Evolutionary conservation across 2,797 vertebrate species (phyloP), one percentile per base, ranked within the genome.

Genomic region (Poecilia picta): DNA sequence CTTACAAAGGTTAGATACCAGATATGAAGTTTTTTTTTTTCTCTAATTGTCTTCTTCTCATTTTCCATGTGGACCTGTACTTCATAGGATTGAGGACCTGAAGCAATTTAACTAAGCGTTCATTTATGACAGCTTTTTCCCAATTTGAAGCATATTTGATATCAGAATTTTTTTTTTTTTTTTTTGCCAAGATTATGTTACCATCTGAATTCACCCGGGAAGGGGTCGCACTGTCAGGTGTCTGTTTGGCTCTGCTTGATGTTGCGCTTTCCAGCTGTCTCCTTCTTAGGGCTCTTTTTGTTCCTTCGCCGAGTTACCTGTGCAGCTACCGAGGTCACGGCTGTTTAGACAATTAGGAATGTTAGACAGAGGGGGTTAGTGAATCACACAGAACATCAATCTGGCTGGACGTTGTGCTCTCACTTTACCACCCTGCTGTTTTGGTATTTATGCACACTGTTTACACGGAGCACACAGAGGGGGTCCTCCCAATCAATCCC

Each of bases 361-460:
- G 88, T 77, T 79, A 84, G 87, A 87, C 71, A 49, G 87, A 83
- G 88, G 91, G 89, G 87, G 91, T 89, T 84, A 83, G 90, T 85
- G 90, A 91, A 91, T 90, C 89, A 87, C 85, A 43, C 75, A 86
- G 90, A 90, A 91, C 93, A 94, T 95, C 94, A 94, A 93, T 95
- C 90, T 91, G 87, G 74, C 80, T 85, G 86, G 88, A 92, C 84
- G 79, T 93, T 88, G 87, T 88, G 85, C 85, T 91, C 93, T 86
- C 86, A 75, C 89, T 91, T 96, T 94, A 95, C 94, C 92, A 76
- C 90, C 94, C 91, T 93, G 93, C 93, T 96, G 94, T 95, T 96
- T 95, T 93, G 92, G 94, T 95, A 95, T 96, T 95, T 95, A 93
- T 90, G 88, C 92, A 88, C 87, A 92, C 92, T 95, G 93, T 95